These are phyloP conservation scores for Herminia tarsipennalis DNA, from an alignment of 2,888 invertebrate genomes.

Conservation along the genomic window DNA sequence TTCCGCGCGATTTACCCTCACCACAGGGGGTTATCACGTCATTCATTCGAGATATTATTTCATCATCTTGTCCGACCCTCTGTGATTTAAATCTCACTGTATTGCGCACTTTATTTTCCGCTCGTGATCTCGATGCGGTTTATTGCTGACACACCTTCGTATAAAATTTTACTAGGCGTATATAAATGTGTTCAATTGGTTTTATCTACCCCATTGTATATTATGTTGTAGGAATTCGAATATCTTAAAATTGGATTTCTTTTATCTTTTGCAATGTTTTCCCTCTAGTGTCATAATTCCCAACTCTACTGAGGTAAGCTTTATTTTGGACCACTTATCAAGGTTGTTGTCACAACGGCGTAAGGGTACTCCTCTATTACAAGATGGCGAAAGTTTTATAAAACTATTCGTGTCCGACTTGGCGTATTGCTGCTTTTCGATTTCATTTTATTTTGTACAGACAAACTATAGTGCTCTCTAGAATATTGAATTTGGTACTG, in stretches of 20 bases:
- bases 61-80: constrained; percentile 61
- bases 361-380: no score
- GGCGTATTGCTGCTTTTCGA: background rate
- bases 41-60: constrained; percentile 67
- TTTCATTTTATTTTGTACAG: background rate
- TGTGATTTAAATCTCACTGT: constrained; percentile 58
- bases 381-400: background rate
- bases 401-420: background rate
- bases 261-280: background rate
- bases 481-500: constrained; percentile 20
- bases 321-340: background rate
- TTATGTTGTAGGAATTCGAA: background rate
- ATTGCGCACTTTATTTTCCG: constrained; percentile 70
- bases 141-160: constrained; percentile 19
- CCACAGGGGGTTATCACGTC: constrained; percentile 59
- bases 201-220: constrained; percentile 4
- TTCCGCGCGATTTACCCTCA: constrained; percentile 61
- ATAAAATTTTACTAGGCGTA: constrained; percentile 12
- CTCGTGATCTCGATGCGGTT: constrained; percentile 33
- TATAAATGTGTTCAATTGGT: constrained; percentile 13
- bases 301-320: background rate
- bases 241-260: no score
- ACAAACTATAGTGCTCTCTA: background rate
- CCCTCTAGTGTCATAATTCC: background rate
- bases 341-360: no score